Conservation (phyloP, 2,888 invertebrate species). For the Chromoteleia sp. region DNA sequence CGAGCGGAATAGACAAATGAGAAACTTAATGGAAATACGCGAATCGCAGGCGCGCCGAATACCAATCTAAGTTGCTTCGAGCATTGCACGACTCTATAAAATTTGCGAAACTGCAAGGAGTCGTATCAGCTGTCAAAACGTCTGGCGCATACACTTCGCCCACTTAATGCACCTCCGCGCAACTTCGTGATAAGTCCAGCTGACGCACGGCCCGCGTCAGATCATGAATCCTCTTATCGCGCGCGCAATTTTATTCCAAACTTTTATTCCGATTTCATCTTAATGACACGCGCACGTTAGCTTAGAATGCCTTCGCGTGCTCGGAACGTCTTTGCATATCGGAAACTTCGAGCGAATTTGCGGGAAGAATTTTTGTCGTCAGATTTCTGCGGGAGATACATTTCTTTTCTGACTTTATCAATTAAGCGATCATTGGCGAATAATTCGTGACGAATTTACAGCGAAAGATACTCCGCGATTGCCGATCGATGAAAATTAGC, state of each 20-base stretch:
- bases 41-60: conserved; percentile 39
- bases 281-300: conserved; percentile 46
- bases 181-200: conserved; percentile 62
- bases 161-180: conserved; percentile 33
- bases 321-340: conserved; percentile 24
- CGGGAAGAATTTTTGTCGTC: too few relatives aligned
- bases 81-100: conserved; percentile 44
- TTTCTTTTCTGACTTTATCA: too few relatives aligned
- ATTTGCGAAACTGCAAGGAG: conserved; percentile 52
- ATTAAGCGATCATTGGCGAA: too few relatives aligned
- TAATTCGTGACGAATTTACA: too few relatives aligned
- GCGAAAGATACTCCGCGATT: too few relatives aligned
- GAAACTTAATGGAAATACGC: conserved; percentile 26
- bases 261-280: conserved; percentile 51
- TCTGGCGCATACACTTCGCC: conserved; percentile 42
- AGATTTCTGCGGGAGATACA: too few relatives aligned
- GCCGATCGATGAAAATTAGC: too few relatives aligned
- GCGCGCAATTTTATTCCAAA: conserved; percentile 42
- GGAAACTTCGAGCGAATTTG: too few relatives aligned
- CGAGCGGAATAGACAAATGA: conserved; percentile 48
- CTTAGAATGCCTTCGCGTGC: conserved; percentile 22
- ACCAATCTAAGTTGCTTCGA: conserved; percentile 59
- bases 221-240: conserved; percentile 46
- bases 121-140: conserved; percentile 64
- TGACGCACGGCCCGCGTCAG: conserved; percentile 36